Conservation (phyloP, 2,888 invertebrate genomes). For the Cacoxenus indagator region DNA sequence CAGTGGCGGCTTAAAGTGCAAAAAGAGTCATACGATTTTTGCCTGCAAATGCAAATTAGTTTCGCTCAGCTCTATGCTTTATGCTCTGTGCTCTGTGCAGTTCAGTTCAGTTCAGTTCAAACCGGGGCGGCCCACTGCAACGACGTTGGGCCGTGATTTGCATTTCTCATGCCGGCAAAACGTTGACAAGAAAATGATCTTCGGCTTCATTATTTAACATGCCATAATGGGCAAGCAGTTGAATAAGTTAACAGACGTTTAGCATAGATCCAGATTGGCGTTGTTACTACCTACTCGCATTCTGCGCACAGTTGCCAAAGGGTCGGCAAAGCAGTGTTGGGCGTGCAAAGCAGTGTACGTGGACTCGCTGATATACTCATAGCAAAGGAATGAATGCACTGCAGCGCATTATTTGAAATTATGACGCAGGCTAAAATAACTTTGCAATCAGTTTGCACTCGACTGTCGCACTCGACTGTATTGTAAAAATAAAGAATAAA, state of each 20-base stretch:
- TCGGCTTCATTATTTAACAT: constrained; percentile 7
- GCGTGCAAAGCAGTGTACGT: no score
- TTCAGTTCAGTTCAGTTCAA: background rate
- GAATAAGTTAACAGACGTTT: background rate
- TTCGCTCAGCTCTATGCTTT: no score
- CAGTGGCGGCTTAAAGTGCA: background rate
- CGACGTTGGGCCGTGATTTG: background rate
- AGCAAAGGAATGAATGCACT: no score
- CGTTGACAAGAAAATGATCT: constrained; percentile 18
- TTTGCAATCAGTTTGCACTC: no score
- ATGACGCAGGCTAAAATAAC: no score
- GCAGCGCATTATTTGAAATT: no score
- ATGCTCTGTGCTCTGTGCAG: no score
- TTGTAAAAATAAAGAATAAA: no score
- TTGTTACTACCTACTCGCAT: background rate
- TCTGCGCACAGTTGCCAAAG: no score
- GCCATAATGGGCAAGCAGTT: constrained; percentile 10
- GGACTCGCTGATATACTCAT: no score
- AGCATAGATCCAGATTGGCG: background rate
- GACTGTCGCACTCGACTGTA: no score
- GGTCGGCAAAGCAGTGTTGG: no score
- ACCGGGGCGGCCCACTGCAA: background rate
- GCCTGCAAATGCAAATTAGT: constrained; percentile 7
- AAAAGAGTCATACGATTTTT: constrained; percentile 4
- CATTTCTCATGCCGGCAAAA: constrained; percentile 1